A percentile compares a stretch with the other conserved stretches of the same genome.
Conservation (phyloP, 2,113 vertebrate genomes). For the Hippocampus abdominalis region DNA sequence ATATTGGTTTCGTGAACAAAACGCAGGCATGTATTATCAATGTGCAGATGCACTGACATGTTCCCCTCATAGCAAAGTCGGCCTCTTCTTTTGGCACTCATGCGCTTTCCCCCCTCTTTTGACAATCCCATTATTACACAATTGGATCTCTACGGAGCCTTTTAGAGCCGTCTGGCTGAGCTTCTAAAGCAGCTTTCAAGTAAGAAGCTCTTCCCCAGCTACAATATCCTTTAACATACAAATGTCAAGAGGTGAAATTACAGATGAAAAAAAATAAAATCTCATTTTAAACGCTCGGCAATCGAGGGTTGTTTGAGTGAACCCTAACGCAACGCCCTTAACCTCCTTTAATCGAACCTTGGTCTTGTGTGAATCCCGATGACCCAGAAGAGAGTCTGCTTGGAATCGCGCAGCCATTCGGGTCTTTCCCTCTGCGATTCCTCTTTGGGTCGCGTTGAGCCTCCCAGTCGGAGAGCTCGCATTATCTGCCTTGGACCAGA, state of each 20-base stretch:
- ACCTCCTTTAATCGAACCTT: constrained; percentile 24
- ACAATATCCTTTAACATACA: constrained; percentile 39
- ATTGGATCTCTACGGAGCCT: constrained; percentile 72
- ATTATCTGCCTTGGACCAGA: constrained; percentile 62
- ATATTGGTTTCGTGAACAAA: neutral
- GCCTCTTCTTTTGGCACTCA: neutral
- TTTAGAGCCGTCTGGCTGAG: constrained; percentile 72
- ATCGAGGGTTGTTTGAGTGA: neutral
- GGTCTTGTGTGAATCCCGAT: constrained; percentile 23
- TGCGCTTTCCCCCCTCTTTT: constrained; percentile 50
- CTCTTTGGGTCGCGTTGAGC: neutral
- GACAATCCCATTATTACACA: constrained; percentile 71
- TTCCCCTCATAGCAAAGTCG: neutral
- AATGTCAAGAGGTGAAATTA: constrained; percentile 5
- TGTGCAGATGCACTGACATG: neutral
- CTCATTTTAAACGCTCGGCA: neutral
- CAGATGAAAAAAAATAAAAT: neutral
- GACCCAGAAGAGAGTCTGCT: constrained; percentile 27
- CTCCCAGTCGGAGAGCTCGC: constrained; percentile 26
- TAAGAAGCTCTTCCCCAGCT: constrained; percentile 64
- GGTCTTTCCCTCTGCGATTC: constrained; percentile 5
- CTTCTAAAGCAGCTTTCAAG: constrained; percentile 72
- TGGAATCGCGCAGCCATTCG: constrained; percentile 21
- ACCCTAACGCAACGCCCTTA: neutral
- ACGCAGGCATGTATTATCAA: neutral